phyloP scores from a whole-genome alignment of 2,113 vertebrate species.

The Xenus cinereus region DNA sequence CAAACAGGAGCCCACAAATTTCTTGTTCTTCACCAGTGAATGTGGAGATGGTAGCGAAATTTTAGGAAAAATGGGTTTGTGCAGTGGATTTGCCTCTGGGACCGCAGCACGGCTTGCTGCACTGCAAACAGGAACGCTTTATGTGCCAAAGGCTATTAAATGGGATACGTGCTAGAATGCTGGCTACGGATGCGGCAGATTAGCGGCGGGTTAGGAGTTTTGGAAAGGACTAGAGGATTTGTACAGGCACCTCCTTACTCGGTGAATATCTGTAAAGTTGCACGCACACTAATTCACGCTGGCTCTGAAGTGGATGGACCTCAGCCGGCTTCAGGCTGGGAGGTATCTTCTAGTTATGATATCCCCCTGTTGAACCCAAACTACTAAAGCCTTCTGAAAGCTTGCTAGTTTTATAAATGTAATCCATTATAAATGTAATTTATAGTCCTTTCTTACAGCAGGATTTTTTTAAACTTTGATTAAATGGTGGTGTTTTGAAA shows the following conservation, averaged over 20 bases:
- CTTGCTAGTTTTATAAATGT: neutral
- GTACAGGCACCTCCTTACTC: neutral
- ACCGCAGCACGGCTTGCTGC: neutral
- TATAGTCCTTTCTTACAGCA: neutral
- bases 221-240: neutral
- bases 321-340: neutral
- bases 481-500: neutral
- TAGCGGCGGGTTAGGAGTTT: neutral
- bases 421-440: neutral
- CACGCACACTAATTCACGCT: neutral
- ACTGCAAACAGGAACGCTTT: neutral
- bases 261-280: neutral
- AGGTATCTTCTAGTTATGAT: neutral
- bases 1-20: neutral
- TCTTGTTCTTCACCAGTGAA: neutral
- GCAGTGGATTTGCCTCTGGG: neutral
- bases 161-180: neutral
- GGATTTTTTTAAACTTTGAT: neutral
- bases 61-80: neutral
- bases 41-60: neutral
- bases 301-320: neutral
- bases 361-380: neutral
- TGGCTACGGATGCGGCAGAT: neutral
- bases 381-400: neutral
- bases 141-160: neutral